These are phyloP conservation scores for Arion vulgaris DNA, from an alignment of 1,140 invertebrate species.

Conservation along the genomic window DNA sequence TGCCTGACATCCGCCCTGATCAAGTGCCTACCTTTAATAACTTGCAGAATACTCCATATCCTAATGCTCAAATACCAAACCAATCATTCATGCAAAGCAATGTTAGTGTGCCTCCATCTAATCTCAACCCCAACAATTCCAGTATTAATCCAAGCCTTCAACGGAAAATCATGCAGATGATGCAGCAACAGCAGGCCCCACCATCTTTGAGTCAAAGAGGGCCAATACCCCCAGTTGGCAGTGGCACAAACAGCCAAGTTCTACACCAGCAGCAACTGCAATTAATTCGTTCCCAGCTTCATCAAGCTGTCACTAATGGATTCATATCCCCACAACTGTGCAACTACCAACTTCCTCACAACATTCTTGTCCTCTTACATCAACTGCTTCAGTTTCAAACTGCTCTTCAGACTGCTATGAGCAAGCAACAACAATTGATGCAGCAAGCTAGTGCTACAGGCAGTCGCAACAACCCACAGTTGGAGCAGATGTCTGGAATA, in stretches of 20 bases:
- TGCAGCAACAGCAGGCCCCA: conserved; percentile 74
- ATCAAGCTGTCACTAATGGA: conserved; percentile 68
- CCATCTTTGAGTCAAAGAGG: conserved; percentile 36
- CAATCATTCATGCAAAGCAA: conserved; percentile 53
- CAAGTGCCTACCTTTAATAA: conserved; percentile 68
- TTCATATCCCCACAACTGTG: conserved; percentile 80
- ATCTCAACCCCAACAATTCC: conserved; percentile 59
- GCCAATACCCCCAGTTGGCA: conserved; percentile 53
- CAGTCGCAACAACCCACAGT: conserved; percentile 59
- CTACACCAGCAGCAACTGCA: conserved; percentile 68
- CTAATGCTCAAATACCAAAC: conserved; percentile 68
- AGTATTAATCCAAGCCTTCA: conserved; percentile 69
- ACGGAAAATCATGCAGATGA: conserved; percentile 73
- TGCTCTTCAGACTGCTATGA: conserved; percentile 63
- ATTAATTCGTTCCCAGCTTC: conserved; percentile 70
- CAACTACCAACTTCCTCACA: conserved; percentile 94
- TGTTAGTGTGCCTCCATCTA: conserved; percentile 58
- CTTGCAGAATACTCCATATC: conserved; percentile 71
- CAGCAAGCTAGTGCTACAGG: conserved; percentile 59
- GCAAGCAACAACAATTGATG: conserved; percentile 62
- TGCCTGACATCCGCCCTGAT: conserved; percentile 67
- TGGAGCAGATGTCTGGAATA: conserved; percentile 59
- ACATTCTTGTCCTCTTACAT: conserved; percentile 78
- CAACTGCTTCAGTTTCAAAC: conserved; percentile 79
- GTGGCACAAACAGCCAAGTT: conserved; percentile 46